Evolutionary conservation across 2,888 invertebrate genomes (phyloP), one percentile per base, ranked within the genome.

Genomic region (Tupiocoris notatus): DNA sequence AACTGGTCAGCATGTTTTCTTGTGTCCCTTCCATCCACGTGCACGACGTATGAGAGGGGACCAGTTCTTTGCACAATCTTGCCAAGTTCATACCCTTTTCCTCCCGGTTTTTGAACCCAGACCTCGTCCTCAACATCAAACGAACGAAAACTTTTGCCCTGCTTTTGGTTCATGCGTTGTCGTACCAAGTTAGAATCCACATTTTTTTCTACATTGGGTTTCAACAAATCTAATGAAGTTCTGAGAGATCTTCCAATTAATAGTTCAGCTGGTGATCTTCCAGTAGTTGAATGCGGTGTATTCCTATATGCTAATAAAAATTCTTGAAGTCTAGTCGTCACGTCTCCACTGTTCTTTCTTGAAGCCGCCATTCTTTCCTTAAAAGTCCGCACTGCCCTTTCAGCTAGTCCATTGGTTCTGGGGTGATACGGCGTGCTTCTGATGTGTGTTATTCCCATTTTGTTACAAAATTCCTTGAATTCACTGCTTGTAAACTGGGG

Each of bases 371-470:
- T 54, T 16, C 77, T 12, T 20, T 54, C 61, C 39, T 77, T 77
- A 58, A 77, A 77, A 0, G 63, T 77, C 17, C 63, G 6, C 0
- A 77, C 77, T 12, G 56, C 67, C 2, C 67, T 12, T 22, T 67
- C 56, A 2, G 67, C 67, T 22, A 67, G n/a, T 39, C 66, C 66
- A 66, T 66, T 66, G 3, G 17, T 16, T 17, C 39, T 66, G 25
- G 70, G 76, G 39, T 76, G 76, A 25, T 62, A 76, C 17, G 76
- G 67, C 12, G 67, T 76, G 23, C 68, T 68, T 7, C 21, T 59
- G 18, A 59, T 25, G 24, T 70, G 76, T 63, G 62, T 62, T 1
- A 76, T 70, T 18, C 25, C 54, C 1, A 22, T 21, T 20, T 61
- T 17, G 25, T 58, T 62, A 54, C 76, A 76, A 61, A 70, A 76